These are phyloP conservation scores for Pseudococcus viburni DNA, from an alignment of 2,888 invertebrate species.

Conservation along the genomic window DNA sequence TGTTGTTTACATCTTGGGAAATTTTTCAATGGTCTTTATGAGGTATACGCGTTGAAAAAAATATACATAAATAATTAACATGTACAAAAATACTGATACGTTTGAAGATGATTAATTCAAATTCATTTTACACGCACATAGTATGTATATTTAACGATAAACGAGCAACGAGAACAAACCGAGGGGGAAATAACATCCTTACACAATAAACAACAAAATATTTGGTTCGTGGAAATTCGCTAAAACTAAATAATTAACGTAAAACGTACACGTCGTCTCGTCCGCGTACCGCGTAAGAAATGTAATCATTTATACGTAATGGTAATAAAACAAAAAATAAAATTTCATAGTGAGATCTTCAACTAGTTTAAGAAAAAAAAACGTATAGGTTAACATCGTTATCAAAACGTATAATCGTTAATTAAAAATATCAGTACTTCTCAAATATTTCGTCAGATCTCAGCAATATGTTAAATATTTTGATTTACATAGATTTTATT, in stretches of 20 bases:
- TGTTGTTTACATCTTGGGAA: background rate
- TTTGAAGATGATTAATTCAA: conserved; percentile 5
- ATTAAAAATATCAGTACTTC: conserved; percentile 36
- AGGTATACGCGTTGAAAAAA: background rate
- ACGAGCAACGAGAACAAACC: conserved; percentile 49
- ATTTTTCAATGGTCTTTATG: background rate
- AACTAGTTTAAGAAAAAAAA: conserved; percentile 35
- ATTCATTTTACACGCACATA: background rate
- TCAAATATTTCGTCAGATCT: conserved; percentile 26
- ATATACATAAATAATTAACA: background rate
- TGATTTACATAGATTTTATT: background rate
- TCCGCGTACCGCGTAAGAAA: conserved; percentile 24
- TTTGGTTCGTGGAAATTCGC: conserved; percentile 59
- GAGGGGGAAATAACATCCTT: conserved; percentile 30
- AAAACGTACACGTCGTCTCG: conserved; percentile 4
- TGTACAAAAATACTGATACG: conserved; percentile 37
- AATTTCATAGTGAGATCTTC: conserved; percentile 53
- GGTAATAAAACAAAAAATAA: conserved; percentile 31
- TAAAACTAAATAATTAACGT: conserved; percentile 59
- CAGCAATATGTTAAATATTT: background rate
- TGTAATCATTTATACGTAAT: conserved; percentile 53
- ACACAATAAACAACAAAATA: conserved; percentile 56
- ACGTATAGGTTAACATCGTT: conserved; percentile 24
- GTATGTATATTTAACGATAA: conserved; percentile 16
- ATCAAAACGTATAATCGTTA: conserved; percentile 11